Conservation (phyloP, 1,140 invertebrate species). For the Caenorhabditis tropicalis region DNA sequence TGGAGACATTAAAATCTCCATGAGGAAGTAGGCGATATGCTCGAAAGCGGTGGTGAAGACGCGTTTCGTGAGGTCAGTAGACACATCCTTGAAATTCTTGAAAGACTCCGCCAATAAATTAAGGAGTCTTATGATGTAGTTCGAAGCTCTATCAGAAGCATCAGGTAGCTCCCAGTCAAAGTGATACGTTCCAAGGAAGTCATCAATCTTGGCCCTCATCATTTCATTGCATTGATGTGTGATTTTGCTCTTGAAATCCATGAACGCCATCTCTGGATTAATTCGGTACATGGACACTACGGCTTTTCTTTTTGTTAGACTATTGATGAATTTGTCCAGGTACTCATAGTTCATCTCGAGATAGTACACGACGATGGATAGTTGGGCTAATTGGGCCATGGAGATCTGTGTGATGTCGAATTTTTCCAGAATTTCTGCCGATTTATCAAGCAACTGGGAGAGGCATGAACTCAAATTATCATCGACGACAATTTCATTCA, state of each 20-base stretch:
- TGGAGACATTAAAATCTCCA: constrained; percentile 79
- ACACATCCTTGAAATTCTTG: constrained; percentile 86
- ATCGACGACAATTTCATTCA: constrained; percentile 88
- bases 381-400: constrained; percentile 86
- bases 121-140: constrained; percentile 92
- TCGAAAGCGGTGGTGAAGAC: constrained; percentile 79
- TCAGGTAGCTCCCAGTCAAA: constrained; percentile 94
- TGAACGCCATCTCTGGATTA: constrained; percentile 68
- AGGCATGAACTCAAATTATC: constrained; percentile 92
- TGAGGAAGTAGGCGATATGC: constrained; percentile 86
- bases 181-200: constrained; percentile 88
- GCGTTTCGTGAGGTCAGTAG: constrained; percentile 65
- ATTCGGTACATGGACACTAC: constrained; percentile 58
- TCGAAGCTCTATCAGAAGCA: constrained; percentile 87
- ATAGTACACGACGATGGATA: constrained; percentile 96
- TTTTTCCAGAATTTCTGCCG: constrained; percentile 82
- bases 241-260: constrained; percentile 85
- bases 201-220: constrained; percentile 89
- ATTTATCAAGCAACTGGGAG: constrained; percentile 85
- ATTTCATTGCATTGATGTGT: constrained; percentile 95
- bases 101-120: constrained; percentile 92
- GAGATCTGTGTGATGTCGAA: constrained; percentile 88
- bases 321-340: constrained; percentile 92
- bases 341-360: constrained; percentile 91
- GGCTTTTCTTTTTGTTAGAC: constrained; percentile 78